Evolutionary conservation across 2,888 invertebrate species (phyloP).

Genomic region (Euplexia lucipara): DNA sequence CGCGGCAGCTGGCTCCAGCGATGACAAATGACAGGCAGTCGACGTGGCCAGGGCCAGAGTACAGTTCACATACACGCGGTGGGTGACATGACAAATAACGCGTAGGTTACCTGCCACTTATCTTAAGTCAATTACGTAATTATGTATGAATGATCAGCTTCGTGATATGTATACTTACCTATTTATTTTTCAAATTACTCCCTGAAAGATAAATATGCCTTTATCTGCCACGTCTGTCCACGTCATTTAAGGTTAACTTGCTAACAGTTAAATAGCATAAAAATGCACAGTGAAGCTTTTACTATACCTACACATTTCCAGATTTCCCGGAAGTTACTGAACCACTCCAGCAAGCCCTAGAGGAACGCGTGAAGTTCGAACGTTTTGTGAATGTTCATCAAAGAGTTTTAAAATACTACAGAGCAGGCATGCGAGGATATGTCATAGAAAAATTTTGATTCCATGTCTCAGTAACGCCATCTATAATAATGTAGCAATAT

Average conservation of each 20-base stretch:
- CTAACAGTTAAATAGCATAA: background rate
- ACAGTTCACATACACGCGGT: constrained; percentile 22
- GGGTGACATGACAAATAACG: constrained; percentile 56
- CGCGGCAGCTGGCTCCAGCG: constrained; percentile 78
- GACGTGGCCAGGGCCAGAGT: constrained; percentile 30
- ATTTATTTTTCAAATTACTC: constrained; percentile 35
- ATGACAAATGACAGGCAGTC: constrained; percentile 78
- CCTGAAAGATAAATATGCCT: constrained; percentile 10
- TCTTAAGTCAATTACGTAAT: constrained; percentile 52
- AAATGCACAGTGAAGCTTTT: background rate
- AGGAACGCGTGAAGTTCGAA: too few relatives aligned
- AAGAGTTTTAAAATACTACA: too few relatives aligned
- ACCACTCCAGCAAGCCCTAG: background rate
- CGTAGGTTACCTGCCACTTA: constrained; percentile 34
- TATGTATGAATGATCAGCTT: constrained; percentile 47
- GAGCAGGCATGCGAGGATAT: too few relatives aligned
- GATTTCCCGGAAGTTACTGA: background rate
- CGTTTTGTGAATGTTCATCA: too few relatives aligned
- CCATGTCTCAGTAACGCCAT: too few relatives aligned
- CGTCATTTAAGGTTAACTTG: background rate
- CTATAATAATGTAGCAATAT: too few relatives aligned
- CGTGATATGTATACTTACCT: constrained; percentile 34
- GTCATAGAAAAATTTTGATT: too few relatives aligned
- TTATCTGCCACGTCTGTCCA: background rate
- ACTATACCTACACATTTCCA: background rate